These are phyloP conservation scores for Chloroceryle inda DNA, from an alignment of 2,797 vertebrate genomes.

Conservation along the genomic window DNA sequence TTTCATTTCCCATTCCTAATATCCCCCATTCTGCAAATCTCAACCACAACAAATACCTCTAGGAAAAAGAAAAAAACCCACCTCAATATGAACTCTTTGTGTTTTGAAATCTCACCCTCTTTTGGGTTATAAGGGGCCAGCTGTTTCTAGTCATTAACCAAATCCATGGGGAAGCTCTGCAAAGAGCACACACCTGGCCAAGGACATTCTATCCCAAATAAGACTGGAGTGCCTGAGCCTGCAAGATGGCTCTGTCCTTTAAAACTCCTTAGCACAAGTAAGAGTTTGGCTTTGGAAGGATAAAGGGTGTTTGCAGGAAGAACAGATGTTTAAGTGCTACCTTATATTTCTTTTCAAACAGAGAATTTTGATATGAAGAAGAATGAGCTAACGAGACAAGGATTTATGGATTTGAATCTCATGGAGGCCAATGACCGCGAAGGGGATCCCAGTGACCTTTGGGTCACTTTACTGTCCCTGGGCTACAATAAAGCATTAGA, in stretches of 20 bases:
- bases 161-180: neutral
- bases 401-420: conserved; percentile 94
- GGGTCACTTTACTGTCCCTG: conserved; percentile 92
- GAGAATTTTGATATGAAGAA: conserved; percentile 95
- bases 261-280: neutral
- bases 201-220: neutral
- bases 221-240: neutral
- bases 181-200: neutral
- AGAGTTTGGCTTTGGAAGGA: neutral
- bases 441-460: conserved; percentile 90
- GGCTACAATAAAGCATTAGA: conserved; percentile 92
- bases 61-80: neutral
- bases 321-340: neutral
- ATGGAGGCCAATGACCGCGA: conserved; percentile 93
- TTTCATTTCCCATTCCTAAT: conserved; percentile 27
- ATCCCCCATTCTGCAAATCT: neutral
- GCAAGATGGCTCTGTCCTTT: neutral
- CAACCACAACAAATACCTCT: neutral
- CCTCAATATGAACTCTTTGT: neutral
- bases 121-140: neutral
- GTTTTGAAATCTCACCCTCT: neutral
- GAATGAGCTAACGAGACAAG: conserved; percentile 92
- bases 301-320: neutral
- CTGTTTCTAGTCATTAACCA: neutral
- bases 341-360: conserved; percentile 63